Percentiles rank a stretch among this genome's conserved stretches.
Conservation (phyloP, 1,140 invertebrate genomes). For the Psix sp. region DNA sequence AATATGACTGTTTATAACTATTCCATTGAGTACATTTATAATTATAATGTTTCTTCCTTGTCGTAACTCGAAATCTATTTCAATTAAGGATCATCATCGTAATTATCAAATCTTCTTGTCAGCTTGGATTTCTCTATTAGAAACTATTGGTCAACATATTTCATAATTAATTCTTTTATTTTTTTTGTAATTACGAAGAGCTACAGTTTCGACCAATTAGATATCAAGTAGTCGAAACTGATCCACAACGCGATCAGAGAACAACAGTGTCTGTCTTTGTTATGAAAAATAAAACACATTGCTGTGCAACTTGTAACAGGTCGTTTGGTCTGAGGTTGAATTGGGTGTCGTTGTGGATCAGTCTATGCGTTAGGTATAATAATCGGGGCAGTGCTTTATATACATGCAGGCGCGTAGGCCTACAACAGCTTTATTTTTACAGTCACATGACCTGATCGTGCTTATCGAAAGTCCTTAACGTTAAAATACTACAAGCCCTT, state of each 20-base stretch:
- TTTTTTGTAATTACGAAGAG: slow-evolving; percentile 17
- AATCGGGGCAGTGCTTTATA: slow-evolving; percentile 33
- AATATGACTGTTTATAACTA: slow-evolving; percentile 12
- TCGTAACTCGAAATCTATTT: too few species aligned
- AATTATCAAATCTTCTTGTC: neutral
- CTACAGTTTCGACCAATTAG: slow-evolving; percentile 17
- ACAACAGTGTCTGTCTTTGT: neutral
- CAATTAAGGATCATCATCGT: too few species aligned
- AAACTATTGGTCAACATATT: slow-evolving; percentile 22
- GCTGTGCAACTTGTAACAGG: too few species aligned
- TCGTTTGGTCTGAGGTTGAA: neutral
- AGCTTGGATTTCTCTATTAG: slow-evolving; percentile 3
- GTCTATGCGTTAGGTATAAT: slow-evolving; percentile 22
- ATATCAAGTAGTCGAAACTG: slow-evolving; percentile 18
- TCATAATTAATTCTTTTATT: slow-evolving; percentile 18
- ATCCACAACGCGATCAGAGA: slow-evolving; percentile 16
- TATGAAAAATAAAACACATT: slow-evolving; percentile 8
- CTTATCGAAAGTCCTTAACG: slow-evolving; percentile 7
- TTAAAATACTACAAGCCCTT: slow-evolving; percentile 15
- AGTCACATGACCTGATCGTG: slow-evolving; percentile 14
- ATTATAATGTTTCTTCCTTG: too few species aligned
- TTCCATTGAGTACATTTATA: too few species aligned
- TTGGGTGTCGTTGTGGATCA: slow-evolving; percentile 15
- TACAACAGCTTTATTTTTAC: slow-evolving; percentile 19
- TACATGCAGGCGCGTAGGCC: slow-evolving; percentile 15